phyloP scores from a whole-genome alignment of 2,888 invertebrate genomes.

The Schizaphis graminum region DNA sequence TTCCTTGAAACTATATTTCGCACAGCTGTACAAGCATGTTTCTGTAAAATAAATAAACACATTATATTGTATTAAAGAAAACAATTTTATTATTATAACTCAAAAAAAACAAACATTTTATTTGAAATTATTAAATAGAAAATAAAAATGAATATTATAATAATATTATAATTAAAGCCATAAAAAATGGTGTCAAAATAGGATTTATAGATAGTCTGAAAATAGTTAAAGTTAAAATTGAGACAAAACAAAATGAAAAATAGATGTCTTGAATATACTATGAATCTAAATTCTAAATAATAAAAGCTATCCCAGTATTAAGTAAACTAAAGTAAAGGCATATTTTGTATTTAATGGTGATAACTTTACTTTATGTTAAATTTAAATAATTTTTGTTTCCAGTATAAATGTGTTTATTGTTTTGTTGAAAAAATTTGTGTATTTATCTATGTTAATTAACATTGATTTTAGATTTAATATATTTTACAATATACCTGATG shows the following conservation, averaged over 20 bases:
- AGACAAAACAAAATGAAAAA: neutral
- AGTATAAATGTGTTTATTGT: neutral
- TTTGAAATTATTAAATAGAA: constrained; percentile 18
- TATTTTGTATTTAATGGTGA: neutral
- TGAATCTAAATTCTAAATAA: neutral
- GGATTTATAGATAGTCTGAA: neutral
- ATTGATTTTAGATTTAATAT: neutral
- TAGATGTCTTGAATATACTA: neutral
- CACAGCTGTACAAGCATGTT: constrained; percentile 64
- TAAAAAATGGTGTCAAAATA: neutral
- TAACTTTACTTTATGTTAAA: neutral
- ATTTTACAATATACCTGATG: constrained; percentile 48
- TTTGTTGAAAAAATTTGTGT: neutral
- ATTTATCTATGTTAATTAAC: neutral
- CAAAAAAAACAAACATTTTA: neutral
- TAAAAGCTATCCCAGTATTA: neutral
- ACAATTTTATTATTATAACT: neutral
- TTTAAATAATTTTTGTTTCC: neutral
- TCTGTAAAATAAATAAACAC: constrained; percentile 39
- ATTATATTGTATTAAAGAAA: neutral
- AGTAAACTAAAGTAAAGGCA: neutral
- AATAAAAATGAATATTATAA: neutral
- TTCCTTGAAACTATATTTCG: constrained; percentile 66
- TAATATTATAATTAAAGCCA: too few relatives aligned
- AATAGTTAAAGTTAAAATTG: neutral